A percentile compares a stretch with the other conserved stretches of the same genome.
These are phyloP conservation scores for Corythaeola cristata DNA, from an alignment of 2,113 vertebrate genomes.

Conservation along the genomic window DNA sequence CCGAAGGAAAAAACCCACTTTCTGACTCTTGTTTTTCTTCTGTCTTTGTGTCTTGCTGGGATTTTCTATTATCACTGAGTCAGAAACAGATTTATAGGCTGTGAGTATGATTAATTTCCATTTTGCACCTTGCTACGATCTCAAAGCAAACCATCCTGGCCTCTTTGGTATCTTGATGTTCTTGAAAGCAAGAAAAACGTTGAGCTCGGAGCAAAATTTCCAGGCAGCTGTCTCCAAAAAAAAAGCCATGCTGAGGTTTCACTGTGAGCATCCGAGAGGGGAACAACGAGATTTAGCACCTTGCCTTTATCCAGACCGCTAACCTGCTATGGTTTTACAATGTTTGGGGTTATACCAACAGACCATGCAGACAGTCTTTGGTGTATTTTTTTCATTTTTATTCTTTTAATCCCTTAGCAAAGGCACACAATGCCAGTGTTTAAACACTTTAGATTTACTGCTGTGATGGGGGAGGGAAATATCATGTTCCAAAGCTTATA, in stretches of 20 bases:
- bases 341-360: background rate
- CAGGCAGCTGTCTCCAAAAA: background rate
- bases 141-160: background rate
- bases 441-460: background rate
- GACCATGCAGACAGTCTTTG: background rate
- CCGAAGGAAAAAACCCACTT: background rate
- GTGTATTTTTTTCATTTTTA: background rate
- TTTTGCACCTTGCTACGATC: background rate
- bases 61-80: conserved; percentile 41
- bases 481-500: background rate
- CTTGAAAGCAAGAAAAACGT: background rate
- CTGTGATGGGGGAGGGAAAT: background rate
- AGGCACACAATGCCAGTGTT: background rate
- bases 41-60: background rate
- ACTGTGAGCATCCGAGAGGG: background rate
- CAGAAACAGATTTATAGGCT: background rate
- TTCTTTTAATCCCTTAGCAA: background rate
- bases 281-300: background rate
- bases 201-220: background rate
- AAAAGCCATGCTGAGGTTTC: background rate
- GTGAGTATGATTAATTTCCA: background rate
- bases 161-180: background rate
- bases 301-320: background rate
- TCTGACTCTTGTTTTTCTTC: background rate
- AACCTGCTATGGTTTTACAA: background rate